Evolutionary conservation across 2,113 vertebrate species (phyloP).

Genomic region (Gadus chalcogrammus): DNA sequence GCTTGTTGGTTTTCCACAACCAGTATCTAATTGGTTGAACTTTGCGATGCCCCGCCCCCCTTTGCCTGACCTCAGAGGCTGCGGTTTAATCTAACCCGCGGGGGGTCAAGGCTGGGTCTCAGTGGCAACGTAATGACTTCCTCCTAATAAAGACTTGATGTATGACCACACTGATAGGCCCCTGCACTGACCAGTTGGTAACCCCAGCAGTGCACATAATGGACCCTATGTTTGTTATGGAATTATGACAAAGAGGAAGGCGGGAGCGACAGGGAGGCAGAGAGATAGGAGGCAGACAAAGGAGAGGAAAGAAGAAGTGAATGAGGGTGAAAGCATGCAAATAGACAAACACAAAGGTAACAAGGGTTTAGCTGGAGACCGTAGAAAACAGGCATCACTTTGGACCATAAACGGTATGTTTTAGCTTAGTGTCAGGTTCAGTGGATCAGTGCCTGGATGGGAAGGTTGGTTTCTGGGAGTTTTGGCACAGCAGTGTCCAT

Average conservation of each 20-base stretch:
- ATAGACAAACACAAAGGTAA: background rate
- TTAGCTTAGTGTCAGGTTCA: too few relatives aligned
- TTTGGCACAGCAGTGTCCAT: too few relatives aligned
- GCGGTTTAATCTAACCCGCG: slow-evolving; percentile 59
- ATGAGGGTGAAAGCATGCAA: background rate
- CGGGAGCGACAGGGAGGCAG: background rate
- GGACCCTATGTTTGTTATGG: background rate
- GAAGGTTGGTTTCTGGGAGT: too few relatives aligned
- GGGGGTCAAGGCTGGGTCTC: slow-evolving; percentile 74
- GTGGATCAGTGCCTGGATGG: too few relatives aligned
- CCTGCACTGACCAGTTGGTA: slow-evolving; percentile 39
- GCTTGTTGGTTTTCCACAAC: slow-evolving; percentile 3
- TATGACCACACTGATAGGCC: slow-evolving; percentile 57
- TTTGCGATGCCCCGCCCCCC: slow-evolving; percentile 27
- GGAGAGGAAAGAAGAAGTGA: background rate
- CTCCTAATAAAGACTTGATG: slow-evolving; percentile 76
- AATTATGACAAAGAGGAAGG: background rate
- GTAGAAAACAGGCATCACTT: background rate
- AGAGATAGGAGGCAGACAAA: background rate
- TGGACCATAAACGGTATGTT: too few relatives aligned
- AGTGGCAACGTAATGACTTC: slow-evolving; percentile 72
- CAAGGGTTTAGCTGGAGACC: background rate
- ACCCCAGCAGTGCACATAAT: slow-evolving; percentile 25
- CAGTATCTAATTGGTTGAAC: slow-evolving; percentile 46
- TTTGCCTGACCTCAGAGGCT: slow-evolving; percentile 55